Base-by-base conservation (phyloP, 2,113 vertebrate genomes). In the Charadrius vociferus region DNA sequence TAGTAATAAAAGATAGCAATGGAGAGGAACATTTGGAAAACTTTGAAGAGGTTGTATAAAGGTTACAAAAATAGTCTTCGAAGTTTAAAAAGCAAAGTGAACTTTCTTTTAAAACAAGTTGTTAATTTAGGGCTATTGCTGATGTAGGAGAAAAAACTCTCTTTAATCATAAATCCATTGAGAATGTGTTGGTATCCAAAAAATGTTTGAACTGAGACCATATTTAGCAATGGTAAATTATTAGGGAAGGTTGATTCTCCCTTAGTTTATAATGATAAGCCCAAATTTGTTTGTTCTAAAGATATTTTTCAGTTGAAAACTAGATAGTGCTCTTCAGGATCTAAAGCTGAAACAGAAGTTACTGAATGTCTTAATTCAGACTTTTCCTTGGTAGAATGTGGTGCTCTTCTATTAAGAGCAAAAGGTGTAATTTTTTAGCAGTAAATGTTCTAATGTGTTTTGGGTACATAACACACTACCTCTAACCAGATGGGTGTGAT, bases 1-100 rank as follows among this genome's bases (percentile, higher is more conserved):
- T 88, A 71, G 90, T 95, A 96, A 95, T 92, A 92, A 90, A 96
- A 97, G 90, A 96, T 86, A 95, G 92, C 82, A 92, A 50, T 81
- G 56, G 90, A 93, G 80, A 90, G 50, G 53, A 96, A 94, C 79
- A 34, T 91, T 88, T 89, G 82, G 63, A 72, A 80, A 82, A 75
- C 86, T 96, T 89, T 55, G 82, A 78, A 90, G 90, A 88, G 93
- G 92, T 96, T 93, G 43, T 85, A 80, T 79, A 86, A 95, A 95
- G 91, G 93, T 97, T 96, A 97, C 55, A 79, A 92, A 96, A 97
- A 91, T 95, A 94, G 7, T 88, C 87, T 61, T 93, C 39, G 91
- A 71, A 93, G 89, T 95, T 94, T 93, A 90, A 95, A 94, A 93
- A 91, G 65, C 94, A 78, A 84, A 95, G 91, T 70, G 67, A 89